Evolutionary conservation across 2,888 invertebrate genomes (phyloP).

Genomic region (Cataglyphis altisquamis): DNA sequence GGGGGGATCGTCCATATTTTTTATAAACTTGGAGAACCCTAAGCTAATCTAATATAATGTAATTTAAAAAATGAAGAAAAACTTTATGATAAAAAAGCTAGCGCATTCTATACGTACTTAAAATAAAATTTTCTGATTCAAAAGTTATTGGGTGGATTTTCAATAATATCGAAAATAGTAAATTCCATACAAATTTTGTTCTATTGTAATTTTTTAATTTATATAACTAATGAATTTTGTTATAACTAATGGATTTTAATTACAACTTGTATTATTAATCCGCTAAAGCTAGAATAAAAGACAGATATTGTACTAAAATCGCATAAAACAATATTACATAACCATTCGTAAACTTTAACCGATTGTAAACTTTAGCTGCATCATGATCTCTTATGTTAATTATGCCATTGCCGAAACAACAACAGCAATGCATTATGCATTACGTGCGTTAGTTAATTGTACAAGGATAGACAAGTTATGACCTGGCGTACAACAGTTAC

Average conservation of each 20-base stretch:
- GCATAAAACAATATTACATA: neutral
- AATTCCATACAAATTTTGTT: neutral
- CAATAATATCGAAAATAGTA: neutral
- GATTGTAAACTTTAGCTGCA: constrained; percentile 37
- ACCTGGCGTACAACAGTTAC: constrained; percentile 52
- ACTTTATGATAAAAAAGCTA: constrained; percentile 25
- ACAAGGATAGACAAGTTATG: constrained; percentile 59
- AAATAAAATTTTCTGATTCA: neutral
- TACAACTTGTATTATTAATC: neutral
- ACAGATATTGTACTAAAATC: constrained; percentile 6
- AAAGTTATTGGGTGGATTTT: neutral
- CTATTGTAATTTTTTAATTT: neutral
- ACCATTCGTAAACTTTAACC: constrained; percentile 9
- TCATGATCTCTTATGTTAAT: constrained; percentile 67
- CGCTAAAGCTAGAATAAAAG: neutral
- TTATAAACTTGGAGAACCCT: constrained; percentile 30
- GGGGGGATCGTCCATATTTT: constrained; percentile 55
- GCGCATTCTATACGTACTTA: neutral
- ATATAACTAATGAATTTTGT: neutral
- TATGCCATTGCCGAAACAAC: constrained; percentile 61
- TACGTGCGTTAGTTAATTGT: constrained; percentile 57
- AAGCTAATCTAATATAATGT: constrained; percentile 23
- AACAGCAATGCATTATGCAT: constrained; percentile 48
- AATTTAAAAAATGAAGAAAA: constrained; percentile 20
- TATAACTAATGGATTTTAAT: neutral